Percentiles rank a stretch among this genome's conserved stretches.
Conservation (phyloP, 2,888 invertebrate species). For the Calameuta filiformis region DNA sequence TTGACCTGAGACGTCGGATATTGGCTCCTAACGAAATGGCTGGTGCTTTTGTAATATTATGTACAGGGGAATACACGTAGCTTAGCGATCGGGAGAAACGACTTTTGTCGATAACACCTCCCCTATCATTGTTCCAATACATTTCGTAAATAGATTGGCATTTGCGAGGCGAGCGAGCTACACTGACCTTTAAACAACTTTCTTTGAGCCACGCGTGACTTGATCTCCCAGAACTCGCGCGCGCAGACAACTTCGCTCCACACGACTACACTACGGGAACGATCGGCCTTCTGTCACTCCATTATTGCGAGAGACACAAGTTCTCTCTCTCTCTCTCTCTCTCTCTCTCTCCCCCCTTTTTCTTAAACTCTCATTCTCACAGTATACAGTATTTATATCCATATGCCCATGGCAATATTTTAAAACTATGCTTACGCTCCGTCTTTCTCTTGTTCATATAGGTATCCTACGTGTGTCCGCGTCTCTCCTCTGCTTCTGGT, state of each 20-base stretch:
- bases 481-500: neutral
- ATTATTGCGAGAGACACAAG: neutral
- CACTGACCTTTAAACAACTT: conserved; percentile 60
- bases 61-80: neutral
- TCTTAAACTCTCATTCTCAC: neutral
- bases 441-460: neutral
- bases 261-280: neutral
- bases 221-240: conserved; percentile 39
- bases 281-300: neutral
- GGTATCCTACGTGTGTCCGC: neutral
- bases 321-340: too few relatives aligned
- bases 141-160: conserved; percentile 61
- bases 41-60: neutral
- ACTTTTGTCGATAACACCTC: neutral
- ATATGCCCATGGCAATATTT: neutral
- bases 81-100: neutral
- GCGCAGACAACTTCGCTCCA: neutral
- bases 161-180: conserved; percentile 55
- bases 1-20: neutral
- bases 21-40: neutral
- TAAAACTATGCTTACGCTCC: neutral
- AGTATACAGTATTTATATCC: neutral
- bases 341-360: neutral
- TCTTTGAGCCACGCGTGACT: conserved; percentile 56
- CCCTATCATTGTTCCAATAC: conserved; percentile 52